Evolutionary conservation across 2,888 invertebrate species (phyloP), one percentile per base, ranked within the genome.

Genomic region (Minunthozetes semirufus): DNA sequence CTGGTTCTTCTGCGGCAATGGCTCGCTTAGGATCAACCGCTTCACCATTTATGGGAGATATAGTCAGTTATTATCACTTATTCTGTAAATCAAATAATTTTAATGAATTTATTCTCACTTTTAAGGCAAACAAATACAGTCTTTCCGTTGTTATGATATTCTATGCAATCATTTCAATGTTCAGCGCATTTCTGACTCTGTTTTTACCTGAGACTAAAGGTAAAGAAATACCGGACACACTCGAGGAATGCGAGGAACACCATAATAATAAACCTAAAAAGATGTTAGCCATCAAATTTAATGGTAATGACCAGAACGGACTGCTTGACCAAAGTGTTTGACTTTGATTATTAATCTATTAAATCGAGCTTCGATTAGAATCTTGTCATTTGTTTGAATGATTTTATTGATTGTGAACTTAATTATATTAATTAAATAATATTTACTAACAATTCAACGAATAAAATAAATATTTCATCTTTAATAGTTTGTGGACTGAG

Each of bases 131-230:
- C 22, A 33, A 29, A 38, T 38, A 17, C 15, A 50, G 74, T 61
- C n/a, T 74, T 4, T 19, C 56, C 6, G 25, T 50, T 33, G 63
- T 71, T 19, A 74, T 76, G 70, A 22, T 56, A 46, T 74, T 76
- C 5, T 76, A 74, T 42, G 68, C 48, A 1, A 38, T 33, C 11
- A 13, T 76, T 19, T 68, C 76, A 22, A 29, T 74, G 15, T 29
- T 68, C 6, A 61, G 38, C 15, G 76, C 73, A 38, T 50, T 75
- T 17, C n/a, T 72, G 11, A 27, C 61, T 3, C 29, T 76, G 19
- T 17, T 75, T 1, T 61, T 76, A 61, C 76, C 75, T 11, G 76
- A 76, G 72, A 76, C 76, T 17, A 75, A 73, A 53, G 75, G 61
- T 25, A 72, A 68, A 48, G 76, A 76, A 61, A 63, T 76, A 11